These are phyloP conservation scores for Lasiurus borealis DNA, from an alignment of 2,113 vertebrate species.

Conservation along the genomic window DNA sequence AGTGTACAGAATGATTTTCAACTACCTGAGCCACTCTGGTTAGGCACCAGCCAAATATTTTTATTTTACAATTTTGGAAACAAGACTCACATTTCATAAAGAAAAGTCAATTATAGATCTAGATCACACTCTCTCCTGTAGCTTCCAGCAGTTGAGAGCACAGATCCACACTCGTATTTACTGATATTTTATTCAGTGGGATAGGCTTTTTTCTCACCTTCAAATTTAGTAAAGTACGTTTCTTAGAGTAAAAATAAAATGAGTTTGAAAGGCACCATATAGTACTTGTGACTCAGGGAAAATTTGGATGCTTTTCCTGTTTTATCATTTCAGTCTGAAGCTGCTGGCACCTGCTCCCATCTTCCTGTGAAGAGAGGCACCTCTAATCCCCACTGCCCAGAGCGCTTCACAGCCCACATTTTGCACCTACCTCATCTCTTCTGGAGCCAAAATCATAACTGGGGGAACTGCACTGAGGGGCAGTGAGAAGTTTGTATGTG, in stretches of 20 bases:
- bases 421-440: not conserved
- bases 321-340: conserved; percentile 3
- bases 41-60: not conserved
- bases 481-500: no score
- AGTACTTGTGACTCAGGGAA: conserved; percentile 61
- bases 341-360: not conserved
- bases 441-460: not conserved
- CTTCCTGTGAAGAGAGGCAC: not conserved
- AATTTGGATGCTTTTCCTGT: conserved; percentile 42
- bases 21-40: not conserved
- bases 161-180: conserved; percentile 43
- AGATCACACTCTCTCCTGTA: not conserved
- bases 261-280: conserved; percentile 50
- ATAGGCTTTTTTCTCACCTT: conserved; percentile 71
- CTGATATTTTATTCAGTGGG: conserved; percentile 59
- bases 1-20: not conserved
- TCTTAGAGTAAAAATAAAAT: conserved; percentile 73
- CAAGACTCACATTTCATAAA: not conserved
- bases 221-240: conserved; percentile 68
- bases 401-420: not conserved
- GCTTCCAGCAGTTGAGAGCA: not conserved
- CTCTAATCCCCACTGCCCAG: not conserved
- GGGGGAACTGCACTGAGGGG: fast-evolving
- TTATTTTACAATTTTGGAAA: not conserved
- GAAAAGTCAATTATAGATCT: not conserved